Percentiles rank a stretch among this genome's conserved stretches.
Conservation (phyloP, 92 coral and sea anemone genomes). For the Porites divaricata region DNA sequence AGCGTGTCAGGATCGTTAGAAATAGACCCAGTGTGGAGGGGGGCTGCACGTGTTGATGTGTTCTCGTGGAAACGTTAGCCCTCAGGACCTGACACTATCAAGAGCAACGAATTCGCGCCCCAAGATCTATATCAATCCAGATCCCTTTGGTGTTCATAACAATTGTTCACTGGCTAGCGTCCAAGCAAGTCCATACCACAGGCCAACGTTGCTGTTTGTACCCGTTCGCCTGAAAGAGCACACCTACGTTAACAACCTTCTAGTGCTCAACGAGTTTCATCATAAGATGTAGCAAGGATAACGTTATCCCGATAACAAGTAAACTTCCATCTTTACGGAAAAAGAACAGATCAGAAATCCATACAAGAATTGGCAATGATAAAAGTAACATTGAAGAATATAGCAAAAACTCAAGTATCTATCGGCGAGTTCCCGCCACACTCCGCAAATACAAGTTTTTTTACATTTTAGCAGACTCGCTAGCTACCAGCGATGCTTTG, state of each 20-base stretch:
- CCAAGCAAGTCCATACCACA: neutral
- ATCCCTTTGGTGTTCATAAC: too few species aligned
- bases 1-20: conserved; percentile 37
- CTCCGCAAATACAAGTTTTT: conserved; percentile 2
- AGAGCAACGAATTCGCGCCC: too few species aligned
- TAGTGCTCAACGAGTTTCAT: conserved; percentile 2
- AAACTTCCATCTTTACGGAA: too few species aligned
- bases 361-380: too few species aligned
- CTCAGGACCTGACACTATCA: too few species aligned
- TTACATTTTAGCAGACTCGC: neutral
- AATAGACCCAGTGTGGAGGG: neutral
- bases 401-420: neutral
- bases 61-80: too few species aligned
- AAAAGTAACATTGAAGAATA: neutral
- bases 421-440: conserved; percentile 18
- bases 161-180: neutral
- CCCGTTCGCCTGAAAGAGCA: too few species aligned
- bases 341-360: too few species aligned
- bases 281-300: conserved; percentile 1
- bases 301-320: neutral
- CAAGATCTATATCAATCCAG: too few species aligned
- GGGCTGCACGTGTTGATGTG: neutral
- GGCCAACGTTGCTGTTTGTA: neutral
- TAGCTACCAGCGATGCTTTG: neutral
- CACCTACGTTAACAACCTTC: neutral